Evolutionary conservation across 2,888 invertebrate species (phyloP).

Genomic region (Incurvaria masculella): DNA sequence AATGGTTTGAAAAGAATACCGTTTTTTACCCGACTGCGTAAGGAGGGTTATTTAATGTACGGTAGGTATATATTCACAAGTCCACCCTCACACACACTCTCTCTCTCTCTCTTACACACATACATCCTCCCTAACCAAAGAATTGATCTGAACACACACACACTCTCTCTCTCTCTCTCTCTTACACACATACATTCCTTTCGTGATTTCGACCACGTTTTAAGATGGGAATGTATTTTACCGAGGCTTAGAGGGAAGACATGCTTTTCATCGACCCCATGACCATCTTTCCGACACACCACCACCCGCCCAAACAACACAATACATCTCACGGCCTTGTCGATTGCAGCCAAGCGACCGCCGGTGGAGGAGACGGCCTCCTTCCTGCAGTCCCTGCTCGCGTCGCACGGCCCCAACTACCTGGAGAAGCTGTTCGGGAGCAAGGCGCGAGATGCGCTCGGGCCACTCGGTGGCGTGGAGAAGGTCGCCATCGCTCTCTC

Average conservation of each 20-base stretch:
- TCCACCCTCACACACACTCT: too few species aligned
- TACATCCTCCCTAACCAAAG: too few species aligned
- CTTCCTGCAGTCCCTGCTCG: slow-evolving; percentile 89
- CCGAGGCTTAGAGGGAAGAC: not conserved
- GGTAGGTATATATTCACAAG: too few species aligned
- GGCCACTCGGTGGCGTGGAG: slow-evolving; percentile 90
- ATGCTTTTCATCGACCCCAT: not conserved
- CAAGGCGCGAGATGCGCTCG: slow-evolving; percentile 89
- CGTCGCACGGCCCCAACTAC: slow-evolving; percentile 95
- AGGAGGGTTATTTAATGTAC: too few species aligned
- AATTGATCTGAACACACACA: too few species aligned
- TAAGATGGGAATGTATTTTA: too few species aligned
- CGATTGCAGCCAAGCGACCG: slow-evolving; percentile 81
- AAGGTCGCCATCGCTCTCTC: slow-evolving; percentile 94
- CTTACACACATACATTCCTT: too few species aligned
- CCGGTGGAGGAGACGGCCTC: slow-evolving; percentile 96
- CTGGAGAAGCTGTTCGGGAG: slow-evolving; percentile 94
- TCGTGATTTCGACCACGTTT: too few species aligned
- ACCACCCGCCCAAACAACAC: slow-evolving; percentile 1
- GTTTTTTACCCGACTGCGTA: too few species aligned
- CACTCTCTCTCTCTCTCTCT: too few species aligned
- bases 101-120: too few species aligned
- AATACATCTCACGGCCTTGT: slow-evolving; percentile 7
- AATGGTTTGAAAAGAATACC: too few species aligned
- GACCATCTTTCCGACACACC: not conserved